A percentile compares a stretch with the other conserved stretches of the same genome.
phyloP scores from a whole-genome alignment of 2,888 invertebrate genomes.

The Sesia bembeciformis region DNA sequence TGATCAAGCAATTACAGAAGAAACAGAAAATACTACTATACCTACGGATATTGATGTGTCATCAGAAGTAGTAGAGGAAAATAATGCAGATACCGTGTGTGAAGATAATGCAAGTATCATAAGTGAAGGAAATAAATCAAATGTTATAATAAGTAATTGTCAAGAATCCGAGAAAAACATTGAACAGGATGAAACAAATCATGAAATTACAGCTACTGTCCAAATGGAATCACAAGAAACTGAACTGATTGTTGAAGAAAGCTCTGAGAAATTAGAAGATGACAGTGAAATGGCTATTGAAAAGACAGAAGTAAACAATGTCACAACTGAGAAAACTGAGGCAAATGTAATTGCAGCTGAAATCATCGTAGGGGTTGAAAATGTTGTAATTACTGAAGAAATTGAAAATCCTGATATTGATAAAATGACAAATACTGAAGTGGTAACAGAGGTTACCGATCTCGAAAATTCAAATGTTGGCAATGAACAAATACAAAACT shows the following conservation, averaged over 20 bases:
- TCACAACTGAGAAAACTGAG: conserved; percentile 7
- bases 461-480: conserved; percentile 9
- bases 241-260: background rate
- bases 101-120: background rate
- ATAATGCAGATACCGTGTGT: background rate
- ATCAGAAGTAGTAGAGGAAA: background rate
- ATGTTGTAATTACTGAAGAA: conserved; percentile 1
- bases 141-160: background rate
- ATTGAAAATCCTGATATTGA: conserved; percentile 2
- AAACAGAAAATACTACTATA: conserved; percentile 8
- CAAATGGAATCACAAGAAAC: background rate
- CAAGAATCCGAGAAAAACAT: background rate
- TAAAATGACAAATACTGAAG: conserved; percentile 10
- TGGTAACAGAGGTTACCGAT: background rate
- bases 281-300: conserved; percentile 9
- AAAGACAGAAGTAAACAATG: conserved; percentile 14
- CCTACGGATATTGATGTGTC: conserved; percentile 6
- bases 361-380: background rate
- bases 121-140: background rate
- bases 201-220: background rate
- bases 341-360: background rate
- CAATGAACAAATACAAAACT: conserved; percentile 32
- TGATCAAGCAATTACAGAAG: conserved; percentile 11
- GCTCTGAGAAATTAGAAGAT: conserved; percentile 8
- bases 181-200: background rate